These are phyloP conservation scores for Acomys russatus DNA, from an alignment of 2,797 vertebrate species.

Conservation along the genomic window DNA sequence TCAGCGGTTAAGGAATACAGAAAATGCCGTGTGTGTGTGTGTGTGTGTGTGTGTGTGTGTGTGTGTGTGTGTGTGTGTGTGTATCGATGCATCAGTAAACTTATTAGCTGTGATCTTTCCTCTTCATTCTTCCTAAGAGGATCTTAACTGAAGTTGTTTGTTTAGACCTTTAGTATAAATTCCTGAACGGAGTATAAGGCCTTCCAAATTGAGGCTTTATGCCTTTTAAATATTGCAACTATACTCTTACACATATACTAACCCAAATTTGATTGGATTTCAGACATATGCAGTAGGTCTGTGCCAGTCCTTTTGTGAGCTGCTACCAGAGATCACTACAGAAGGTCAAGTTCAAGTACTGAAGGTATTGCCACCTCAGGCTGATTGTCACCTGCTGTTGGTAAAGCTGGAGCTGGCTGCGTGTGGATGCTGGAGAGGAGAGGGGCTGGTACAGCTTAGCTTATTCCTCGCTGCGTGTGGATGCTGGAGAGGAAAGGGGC, in stretches of 20 bases:
- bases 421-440: background rate
- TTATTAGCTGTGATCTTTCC: background rate
- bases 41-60: background rate
- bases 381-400: constrained; percentile 43
- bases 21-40: constrained; percentile 1
- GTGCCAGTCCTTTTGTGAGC: constrained; percentile 93
- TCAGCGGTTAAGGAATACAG: constrained; percentile 14
- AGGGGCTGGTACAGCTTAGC: background rate
- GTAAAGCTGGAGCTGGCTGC: background rate
- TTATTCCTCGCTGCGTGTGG: background rate
- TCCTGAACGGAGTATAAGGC: constrained; percentile 38
- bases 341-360: constrained; percentile 97
- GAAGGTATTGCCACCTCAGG: constrained; percentile 90
- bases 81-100: background rate
- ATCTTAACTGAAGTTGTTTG: constrained; percentile 51
- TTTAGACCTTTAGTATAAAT: constrained; percentile 56
- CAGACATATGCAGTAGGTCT: constrained; percentile 94
- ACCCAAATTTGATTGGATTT: constrained; percentile 74
- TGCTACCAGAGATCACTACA: constrained; percentile 94
- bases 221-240: constrained; percentile 37
- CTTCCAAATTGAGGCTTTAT: constrained; percentile 45
- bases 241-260: background rate
- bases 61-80: background rate
- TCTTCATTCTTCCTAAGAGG: constrained; percentile 40
- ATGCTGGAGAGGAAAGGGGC: background rate